These are phyloP conservation scores for Labeo catla DNA, from an alignment of 2,113 vertebrate genomes.

Conservation along the genomic window DNA sequence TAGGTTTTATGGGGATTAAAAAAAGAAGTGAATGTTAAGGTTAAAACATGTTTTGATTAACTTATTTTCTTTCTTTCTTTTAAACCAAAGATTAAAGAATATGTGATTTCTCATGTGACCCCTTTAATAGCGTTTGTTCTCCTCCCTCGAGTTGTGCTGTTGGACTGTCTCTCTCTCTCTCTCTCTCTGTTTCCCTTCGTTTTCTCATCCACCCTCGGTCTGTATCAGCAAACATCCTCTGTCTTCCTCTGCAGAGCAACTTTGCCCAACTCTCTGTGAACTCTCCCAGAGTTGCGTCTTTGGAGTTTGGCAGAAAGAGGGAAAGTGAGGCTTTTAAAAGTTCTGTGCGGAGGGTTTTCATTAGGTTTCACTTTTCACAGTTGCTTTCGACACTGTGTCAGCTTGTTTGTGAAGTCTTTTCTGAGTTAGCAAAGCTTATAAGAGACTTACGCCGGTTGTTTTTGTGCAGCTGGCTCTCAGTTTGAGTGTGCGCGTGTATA, in stretches of 20 bases:
- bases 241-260: neutral
- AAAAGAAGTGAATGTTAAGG: too few species aligned
- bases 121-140: neutral
- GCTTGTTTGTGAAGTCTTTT: constrained; percentile 38
- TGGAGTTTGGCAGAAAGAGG: constrained; percentile 40
- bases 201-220: constrained; percentile 31
- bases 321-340: constrained; percentile 35
- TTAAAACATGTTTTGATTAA: neutral
- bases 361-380: constrained; percentile 47
- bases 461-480: constrained; percentile 18
- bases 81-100: neutral
- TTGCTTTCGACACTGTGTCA: constrained; percentile 48
- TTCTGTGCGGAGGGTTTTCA: constrained; percentile 22
- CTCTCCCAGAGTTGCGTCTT: constrained; percentile 36
- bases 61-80: neutral
- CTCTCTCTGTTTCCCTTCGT: constrained; percentile 5
- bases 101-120: neutral
- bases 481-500: neutral
- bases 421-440: constrained; percentile 40
- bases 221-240: constrained; percentile 17
- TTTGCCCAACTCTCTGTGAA: constrained; percentile 41
- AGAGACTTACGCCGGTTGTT: constrained; percentile 34
- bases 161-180: constrained; percentile 4
- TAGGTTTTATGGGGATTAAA: too few species aligned
- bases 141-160: neutral